Evolutionary conservation across 1,140 invertebrate species (phyloP), one percentile per base, ranked within the genome.

Genomic region (Streblospio benedicti): DNA sequence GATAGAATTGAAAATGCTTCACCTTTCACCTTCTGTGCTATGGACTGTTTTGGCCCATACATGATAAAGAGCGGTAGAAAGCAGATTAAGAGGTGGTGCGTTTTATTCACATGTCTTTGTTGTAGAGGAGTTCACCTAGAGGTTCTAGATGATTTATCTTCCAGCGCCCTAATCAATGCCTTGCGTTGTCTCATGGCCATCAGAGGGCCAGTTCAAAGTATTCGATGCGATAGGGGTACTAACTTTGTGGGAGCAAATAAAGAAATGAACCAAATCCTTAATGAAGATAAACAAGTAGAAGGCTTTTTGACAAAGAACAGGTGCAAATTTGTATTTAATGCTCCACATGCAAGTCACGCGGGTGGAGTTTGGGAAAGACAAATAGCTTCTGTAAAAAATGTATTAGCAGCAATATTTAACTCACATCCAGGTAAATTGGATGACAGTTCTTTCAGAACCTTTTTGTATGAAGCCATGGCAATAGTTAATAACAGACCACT

Each of bases 201-300:
- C 16, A 43, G 69, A 4, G 65, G 69, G 3, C 51, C 27, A 32
- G 43, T 56, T 16, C 14, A 35, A 4, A 51, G 45, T 23, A 54
- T 67, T 20, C 45, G 64, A 4, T 68, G 59, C 12, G 67, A 70
- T 25, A 43, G 52, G 33, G 66, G 65, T 2, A 69, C 65, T 0
- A 70, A 68, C 58, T 79, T 80, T 62, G 47, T 66, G 5, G 74
- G 72, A 9, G 61, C 67, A 0, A 51, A 64, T 32, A 30, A 20
- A n/a, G 62, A 66, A 52, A 44, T 63, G 23, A 14, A 4, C 5
- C 12, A 41, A 28, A 27, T 23, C 30, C 45, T 47, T 47, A 14
- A n/a, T n/a, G n/a, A n/a, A n/a, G n/a, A n/a, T n/a, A n/a, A n/a
- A n/a, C n/a, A n/a, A n/a, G n/a, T n/a, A n/a, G n/a, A n/a, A n/a